These are phyloP conservation scores for Calycopis cecrops DNA, from an alignment of 1,140 invertebrate genomes.

Conservation along the genomic window DNA sequence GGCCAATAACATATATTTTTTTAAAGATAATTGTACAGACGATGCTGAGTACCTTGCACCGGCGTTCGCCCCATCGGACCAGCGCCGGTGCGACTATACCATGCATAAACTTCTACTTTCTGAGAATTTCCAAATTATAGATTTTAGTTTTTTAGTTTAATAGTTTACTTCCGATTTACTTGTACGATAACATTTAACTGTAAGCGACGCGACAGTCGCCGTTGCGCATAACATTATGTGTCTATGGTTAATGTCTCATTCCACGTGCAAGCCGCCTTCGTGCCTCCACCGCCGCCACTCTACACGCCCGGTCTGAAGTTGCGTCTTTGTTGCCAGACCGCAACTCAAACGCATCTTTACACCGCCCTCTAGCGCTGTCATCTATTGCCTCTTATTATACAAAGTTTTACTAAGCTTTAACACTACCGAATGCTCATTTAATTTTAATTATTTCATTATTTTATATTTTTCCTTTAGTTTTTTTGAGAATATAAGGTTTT, in stretches of 20 bases:
- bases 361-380: neutral
- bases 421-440: slow-evolving; percentile 6
- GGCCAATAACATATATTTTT: neutral
- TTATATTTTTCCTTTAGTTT: neutral
- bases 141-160: slow-evolving; percentile 8
- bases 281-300: neutral
- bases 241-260: slow-evolving; percentile 31
- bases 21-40: neutral
- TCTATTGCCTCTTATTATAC: neutral
- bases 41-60: neutral
- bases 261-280: slow-evolving; percentile 34
- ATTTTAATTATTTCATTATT: slow-evolving; percentile 5
- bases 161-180: slow-evolving; percentile 13
- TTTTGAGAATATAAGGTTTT: slow-evolving; percentile 9
- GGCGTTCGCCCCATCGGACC: neutral
- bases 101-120: slow-evolving; percentile 1
- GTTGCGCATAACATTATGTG: slow-evolving; percentile 25
- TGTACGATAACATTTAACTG: slow-evolving; percentile 8
- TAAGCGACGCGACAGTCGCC: slow-evolving; percentile 24
- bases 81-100: neutral
- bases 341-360: neutral
- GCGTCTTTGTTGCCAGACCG: neutral
- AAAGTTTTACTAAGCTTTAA: slow-evolving; percentile 3
- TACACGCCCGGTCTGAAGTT: neutral
- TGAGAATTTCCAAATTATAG: slow-evolving; percentile 10